A percentile compares a stretch with the other conserved stretches of the same genome.
phyloP scores from a whole-genome alignment of 2,797 vertebrate genomes.

The Molothrus aeneus region DNA sequence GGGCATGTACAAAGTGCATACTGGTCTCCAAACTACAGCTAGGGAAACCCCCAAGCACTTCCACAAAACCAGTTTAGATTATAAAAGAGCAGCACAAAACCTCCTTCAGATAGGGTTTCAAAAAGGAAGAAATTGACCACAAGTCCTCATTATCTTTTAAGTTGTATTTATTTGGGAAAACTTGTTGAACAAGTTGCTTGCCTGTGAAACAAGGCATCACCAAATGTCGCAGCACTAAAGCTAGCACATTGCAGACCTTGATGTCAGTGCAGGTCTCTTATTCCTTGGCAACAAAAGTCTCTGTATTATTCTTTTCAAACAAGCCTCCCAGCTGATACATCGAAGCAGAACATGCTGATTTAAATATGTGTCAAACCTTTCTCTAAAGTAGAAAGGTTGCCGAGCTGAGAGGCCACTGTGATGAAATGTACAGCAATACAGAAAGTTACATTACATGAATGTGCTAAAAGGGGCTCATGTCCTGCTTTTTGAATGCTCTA shows the following conservation, averaged over 20 bases:
- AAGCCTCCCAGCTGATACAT: background rate
- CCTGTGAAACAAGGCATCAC: background rate
- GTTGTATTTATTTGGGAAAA: background rate
- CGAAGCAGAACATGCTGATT: accelerated
- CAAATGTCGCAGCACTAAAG: background rate
- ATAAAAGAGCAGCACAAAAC: background rate
- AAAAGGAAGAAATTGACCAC: background rate
- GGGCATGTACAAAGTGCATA: background rate
- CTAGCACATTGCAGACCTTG: background rate
- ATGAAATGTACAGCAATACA: background rate
- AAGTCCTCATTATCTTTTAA: background rate
- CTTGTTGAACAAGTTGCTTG: background rate
- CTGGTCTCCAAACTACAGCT: background rate
- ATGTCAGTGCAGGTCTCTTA: background rate
- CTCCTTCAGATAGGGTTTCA: background rate
- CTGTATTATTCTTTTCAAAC: background rate
- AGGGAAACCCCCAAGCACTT: background rate
- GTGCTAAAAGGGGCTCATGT: background rate
- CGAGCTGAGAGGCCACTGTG: background rate
- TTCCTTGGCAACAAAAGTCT: background rate
- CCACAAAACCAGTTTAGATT: background rate
- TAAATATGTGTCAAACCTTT: background rate
- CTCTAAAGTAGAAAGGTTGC: background rate
- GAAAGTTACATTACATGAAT: background rate
- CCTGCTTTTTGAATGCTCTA: background rate